Base-by-base conservation (phyloP, 2,113 vertebrate species). In the Enhydra lutris region DNA sequence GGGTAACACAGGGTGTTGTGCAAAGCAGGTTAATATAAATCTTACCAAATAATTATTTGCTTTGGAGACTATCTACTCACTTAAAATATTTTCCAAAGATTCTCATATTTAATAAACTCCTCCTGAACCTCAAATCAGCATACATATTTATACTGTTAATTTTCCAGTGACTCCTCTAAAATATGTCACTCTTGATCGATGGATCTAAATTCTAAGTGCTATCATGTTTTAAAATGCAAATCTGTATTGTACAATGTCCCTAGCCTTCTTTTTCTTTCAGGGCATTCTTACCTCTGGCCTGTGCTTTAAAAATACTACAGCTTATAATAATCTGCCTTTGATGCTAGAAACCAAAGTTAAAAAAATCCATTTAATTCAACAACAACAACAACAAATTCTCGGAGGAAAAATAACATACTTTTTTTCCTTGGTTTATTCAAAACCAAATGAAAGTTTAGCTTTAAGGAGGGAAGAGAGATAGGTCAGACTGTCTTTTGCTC, bases 401-500 rank as follows among this genome's bases (percentile, higher is more conserved):
- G 39, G 24, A 57, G 63, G 4, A 52, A 94, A 85, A 81, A 73
- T 52, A 55, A 4, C 39, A 12, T n/a, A 24, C 52, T 81, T 96
- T 91, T 91, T 91, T 45, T 45, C 47, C 61, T 55, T 52, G 88
- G 76, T 50, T 94, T 79, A 79, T 73, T 91, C 95, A 71, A 94
- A 91, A 97, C 67, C 36, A 95, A 96, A 80, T 88, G 59, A 91
- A 96, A 93, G 59, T 94, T 94, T 89, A 89, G 76, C 92, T 96
- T 95, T 92, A 80, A 85, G 76, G 36, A 85, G 83, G 26, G 5
- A 39, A 87, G 55, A 96, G 31, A 96, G 94, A 79, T 84, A 92
- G 96, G 96, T 96, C 97, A 95, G 96, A 97, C 89, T 45, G 52
- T 47, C 90, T 98, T 94, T 83, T 78, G 92, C 90, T 83, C 94